Evolutionary conservation across 2,113 vertebrate genomes (phyloP), one percentile per base, ranked within the genome.

Genomic region (Dermatemys mawii): DNA sequence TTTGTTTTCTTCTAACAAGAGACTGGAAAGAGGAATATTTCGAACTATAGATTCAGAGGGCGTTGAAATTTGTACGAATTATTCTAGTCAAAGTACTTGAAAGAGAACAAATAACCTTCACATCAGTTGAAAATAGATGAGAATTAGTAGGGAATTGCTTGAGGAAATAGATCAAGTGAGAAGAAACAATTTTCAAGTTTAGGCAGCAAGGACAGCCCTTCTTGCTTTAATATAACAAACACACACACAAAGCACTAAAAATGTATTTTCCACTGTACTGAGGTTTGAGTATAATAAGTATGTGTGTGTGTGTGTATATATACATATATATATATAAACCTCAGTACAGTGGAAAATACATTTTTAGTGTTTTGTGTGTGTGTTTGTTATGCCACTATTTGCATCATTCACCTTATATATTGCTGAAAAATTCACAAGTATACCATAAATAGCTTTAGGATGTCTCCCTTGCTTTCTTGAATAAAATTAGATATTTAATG

Each of bases 391-490:
- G 55, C 63, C 27, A n/a, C 4, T 1, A 0, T 13, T 0, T 21
- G 26, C 3, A 3, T 10, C 85, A 0, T 21, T 63, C 41, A 0
- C 38, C 38, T 2, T 3, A 0, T 2, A 26, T 3, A 82, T 35
- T 32, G 0, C 5, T 19, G 49, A 0, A 67, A 29, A 46, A 46
- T 46, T 0, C 0, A 4, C 63, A 1, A 0, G 35, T 10, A 0
- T 35, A 2, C 3, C 1, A 29, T 24, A 44, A 73, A 75, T 11
- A 46, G 41, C 41, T 27, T 76, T 44, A 76, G 73, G 11, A 29
- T 76, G 63, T 76, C 41, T 76, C 12, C 11, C 7, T 75, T 24
- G 17, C 4, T 49, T 16, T 0, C 1, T 35, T 11, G 0, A 53
- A 5, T 76, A 32, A 50, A 3, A 3, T 78, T 1, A 86, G 87